Percentiles rank a stretch among this genome's conserved stretches.
phyloP scores from a whole-genome alignment of 2,888 invertebrate genomes.

The Saturnia japonica region DNA sequence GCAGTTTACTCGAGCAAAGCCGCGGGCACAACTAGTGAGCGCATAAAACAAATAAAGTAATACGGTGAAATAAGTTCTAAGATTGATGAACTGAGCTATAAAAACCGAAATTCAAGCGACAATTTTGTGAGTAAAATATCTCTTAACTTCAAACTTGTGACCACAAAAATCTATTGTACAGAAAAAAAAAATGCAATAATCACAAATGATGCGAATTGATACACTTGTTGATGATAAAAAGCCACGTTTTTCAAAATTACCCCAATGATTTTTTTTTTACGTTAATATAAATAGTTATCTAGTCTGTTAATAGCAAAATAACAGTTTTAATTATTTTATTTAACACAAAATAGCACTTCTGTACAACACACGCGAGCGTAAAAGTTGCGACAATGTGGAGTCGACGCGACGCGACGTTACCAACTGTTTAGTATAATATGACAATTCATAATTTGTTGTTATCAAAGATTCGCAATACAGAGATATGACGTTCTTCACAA shows the following conservation, averaged over 20 bases:
- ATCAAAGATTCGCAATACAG: not conserved
- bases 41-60: not conserved
- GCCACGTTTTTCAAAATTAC: not conserved
- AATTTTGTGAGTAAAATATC: not conserved
- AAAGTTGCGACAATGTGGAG: constrained; percentile 27
- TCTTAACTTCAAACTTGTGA: not conserved
- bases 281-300: not conserved
- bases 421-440: constrained; percentile 41
- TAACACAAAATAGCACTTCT: not conserved
- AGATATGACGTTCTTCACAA: not conserved
- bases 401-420: constrained; percentile 31
- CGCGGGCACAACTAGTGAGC: too few relatives aligned
- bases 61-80: not conserved
- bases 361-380: not conserved
- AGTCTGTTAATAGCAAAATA: not conserved
- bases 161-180: too few relatives aligned
- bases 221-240: not conserved
- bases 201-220: not conserved
- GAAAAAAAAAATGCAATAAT: not conserved
- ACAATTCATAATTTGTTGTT: constrained; percentile 15
- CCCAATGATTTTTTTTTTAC: not conserved
- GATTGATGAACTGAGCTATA: too few relatives aligned
- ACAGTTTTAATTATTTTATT: not conserved
- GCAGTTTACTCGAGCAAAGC: too few relatives aligned
- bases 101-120: too few relatives aligned